Base-by-base conservation (phyloP, 1,140 invertebrate species). In the Zaprionus ghesquierei region DNA sequence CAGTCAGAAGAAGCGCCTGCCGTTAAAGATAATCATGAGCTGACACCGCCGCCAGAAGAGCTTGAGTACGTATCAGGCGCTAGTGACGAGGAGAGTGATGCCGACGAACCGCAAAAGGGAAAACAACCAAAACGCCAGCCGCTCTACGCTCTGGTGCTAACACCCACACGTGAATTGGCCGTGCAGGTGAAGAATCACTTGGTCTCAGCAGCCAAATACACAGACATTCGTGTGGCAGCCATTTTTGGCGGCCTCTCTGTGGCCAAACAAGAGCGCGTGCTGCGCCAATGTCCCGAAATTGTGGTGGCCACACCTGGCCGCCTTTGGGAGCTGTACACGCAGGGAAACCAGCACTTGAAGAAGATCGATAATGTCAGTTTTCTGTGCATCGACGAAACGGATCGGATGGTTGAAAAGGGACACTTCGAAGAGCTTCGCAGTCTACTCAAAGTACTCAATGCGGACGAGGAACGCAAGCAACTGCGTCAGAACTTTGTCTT, bases 321-420 rank as follows among this genome's bases (percentile, higher is more conserved):
- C 51, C 93, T 99, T 18, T 99, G 98, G 98, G 97, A 99, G 93
- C 92, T 99, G 1, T 94, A 98, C 25, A 93, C 95, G 69, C 94
- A 96, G 85, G 96, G 96, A 18, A 95, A 97, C 87, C 89, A 93
- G 18, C 96, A 97, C 93, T 92, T 98, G 12, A 94, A 93, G 60
- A 95, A 96, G 90, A 86, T 97, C 6, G 89, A 94, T 60, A 92
- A 94, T 53, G 94, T 97, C 12, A 96, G 94, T 94, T 98, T 95
- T 92, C 93, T 99, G 62, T 98, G 97, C 0, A 97, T 99, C 68
- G 99, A 99, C 92, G 99, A 99, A 94, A 99, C 98, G 0, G 99
- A 99, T 93, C 94, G 99, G 77, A 99, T 99, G 98, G 93, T 99
- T 15, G 98, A 99, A 90, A 96, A 95, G 76, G 97, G 97, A 15